Evolutionary conservation across 1,140 invertebrate genomes (phyloP).

Genomic region (Platyscapa corneri): DNA sequence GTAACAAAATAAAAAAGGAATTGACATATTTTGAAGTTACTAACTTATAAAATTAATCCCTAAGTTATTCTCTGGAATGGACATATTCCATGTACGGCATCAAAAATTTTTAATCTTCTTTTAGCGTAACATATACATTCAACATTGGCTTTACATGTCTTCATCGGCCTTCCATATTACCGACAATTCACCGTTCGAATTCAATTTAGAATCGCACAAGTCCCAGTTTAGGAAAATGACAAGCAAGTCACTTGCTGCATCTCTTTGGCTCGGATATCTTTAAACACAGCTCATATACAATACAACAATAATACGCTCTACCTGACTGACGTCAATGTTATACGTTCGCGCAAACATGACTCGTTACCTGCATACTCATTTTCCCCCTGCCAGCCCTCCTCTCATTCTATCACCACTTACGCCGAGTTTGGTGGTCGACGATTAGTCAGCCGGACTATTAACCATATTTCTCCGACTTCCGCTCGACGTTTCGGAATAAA

Average conservation of each 20-base stretch:
- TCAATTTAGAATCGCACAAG: constrained; percentile 22
- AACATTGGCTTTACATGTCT: background rate
- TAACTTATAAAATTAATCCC: background rate
- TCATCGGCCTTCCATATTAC: background rate
- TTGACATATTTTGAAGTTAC: background rate
- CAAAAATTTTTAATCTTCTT: constrained; percentile 6
- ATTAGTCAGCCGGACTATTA: constrained; percentile 37
- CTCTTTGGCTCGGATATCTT: constrained; percentile 7
- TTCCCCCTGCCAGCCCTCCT: background rate
- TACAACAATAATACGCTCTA: constrained; percentile 8
- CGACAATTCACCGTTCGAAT: background rate
- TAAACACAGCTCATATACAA: background rate
- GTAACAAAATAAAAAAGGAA: background rate
- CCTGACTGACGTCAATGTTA: constrained; percentile 31
- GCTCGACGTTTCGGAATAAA: constrained; percentile 13
- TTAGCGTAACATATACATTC: background rate
- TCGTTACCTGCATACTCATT: constrained; percentile 41
- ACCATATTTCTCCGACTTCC: constrained; percentile 19
- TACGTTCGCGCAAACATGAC: constrained; percentile 15
- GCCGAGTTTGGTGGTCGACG: constrained; percentile 26
- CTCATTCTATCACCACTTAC: background rate
- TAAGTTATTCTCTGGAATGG: background rate
- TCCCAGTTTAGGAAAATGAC: constrained; percentile 34
- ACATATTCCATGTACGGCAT: no score
- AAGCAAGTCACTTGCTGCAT: background rate